phyloP scores from a whole-genome alignment of 2,888 invertebrate genomes.

The Ischnus inquisitorius region DNA sequence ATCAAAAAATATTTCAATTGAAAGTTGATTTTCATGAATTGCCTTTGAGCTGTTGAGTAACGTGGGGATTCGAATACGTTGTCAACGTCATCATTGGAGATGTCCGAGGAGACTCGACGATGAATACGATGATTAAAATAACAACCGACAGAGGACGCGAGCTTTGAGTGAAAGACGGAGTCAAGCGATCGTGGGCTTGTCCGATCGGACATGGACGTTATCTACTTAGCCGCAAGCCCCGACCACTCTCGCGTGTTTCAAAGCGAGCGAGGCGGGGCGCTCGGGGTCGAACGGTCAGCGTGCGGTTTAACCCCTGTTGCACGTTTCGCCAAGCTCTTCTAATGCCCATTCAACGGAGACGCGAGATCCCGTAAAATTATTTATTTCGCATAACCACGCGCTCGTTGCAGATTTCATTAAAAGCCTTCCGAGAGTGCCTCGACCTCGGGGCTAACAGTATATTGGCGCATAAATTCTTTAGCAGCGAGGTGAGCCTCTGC shows the following conservation, averaged over 20 bases:
- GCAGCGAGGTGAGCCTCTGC: not conserved
- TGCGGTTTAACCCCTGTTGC: conserved; percentile 52
- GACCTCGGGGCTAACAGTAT: conserved; percentile 37
- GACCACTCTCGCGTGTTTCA: not conserved
- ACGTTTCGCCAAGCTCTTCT: conserved; percentile 23
- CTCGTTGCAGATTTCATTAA: conserved; percentile 60
- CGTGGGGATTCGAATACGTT: not conserved
- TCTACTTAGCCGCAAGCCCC: conserved; percentile 23
- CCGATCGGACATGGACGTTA: conserved; percentile 33
- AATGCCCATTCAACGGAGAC: conserved; percentile 33
- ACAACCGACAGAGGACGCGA: not conserved
- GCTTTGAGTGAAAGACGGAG: conserved; percentile 3
- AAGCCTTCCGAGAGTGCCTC: conserved; percentile 24
- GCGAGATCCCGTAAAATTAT: conserved; percentile 49
- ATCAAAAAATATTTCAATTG: too few relatives aligned
- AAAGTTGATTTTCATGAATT: not conserved
- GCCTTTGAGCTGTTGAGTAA: not conserved
- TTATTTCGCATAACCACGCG: conserved; percentile 47
- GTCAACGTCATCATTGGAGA: not conserved
- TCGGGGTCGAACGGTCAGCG: conserved; percentile 41
- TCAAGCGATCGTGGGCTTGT: not conserved
- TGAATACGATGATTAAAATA: conserved; percentile 5
- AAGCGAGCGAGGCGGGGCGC: conserved; percentile 21
- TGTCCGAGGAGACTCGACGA: not conserved
- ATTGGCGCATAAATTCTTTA: conserved; percentile 62